Percentiles rank a stretch among this genome's conserved stretches.
phyloP scores from a whole-genome alignment of 2,888 invertebrate species.

The Nomada fabriciana region DNA sequence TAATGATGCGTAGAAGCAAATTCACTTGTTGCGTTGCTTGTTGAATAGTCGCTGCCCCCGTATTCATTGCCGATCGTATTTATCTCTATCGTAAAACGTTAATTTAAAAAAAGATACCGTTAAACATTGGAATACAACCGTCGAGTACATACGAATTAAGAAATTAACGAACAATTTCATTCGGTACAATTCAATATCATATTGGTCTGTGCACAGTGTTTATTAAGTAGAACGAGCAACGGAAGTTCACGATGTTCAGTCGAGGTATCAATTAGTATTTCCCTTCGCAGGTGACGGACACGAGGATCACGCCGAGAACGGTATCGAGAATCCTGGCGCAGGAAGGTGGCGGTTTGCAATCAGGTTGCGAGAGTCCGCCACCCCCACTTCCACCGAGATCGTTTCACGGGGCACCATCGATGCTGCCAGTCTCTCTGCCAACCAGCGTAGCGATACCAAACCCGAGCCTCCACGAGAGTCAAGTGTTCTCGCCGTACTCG shows the following conservation, averaged over 20 bases:
- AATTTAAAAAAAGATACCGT: no score
- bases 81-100: no score
- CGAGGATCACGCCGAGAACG: slow-evolving; percentile 95
- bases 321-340: slow-evolving; percentile 94
- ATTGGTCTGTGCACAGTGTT: not conserved
- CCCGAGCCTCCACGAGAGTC: slow-evolving; percentile 97
- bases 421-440: slow-evolving; percentile 95
- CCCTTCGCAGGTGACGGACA: slow-evolving; percentile 90
- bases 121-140: no score
- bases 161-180: no score
- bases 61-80: not conserved
- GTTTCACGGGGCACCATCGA: slow-evolving; percentile 91
- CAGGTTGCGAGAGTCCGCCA: slow-evolving; percentile 84
- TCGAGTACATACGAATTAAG: no score
- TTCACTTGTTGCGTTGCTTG: slow-evolving; percentile 9
- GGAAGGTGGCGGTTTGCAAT: slow-evolving; percentile 91
- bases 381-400: slow-evolving; percentile 88
- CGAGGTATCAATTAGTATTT: slow-evolving; percentile 61
- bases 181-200: not conserved
- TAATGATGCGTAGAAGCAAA: not conserved
- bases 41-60: not conserved
- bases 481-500: slow-evolving; percentile 96
- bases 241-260: slow-evolving; percentile 47
- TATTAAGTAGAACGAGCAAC: slow-evolving; percentile 8
- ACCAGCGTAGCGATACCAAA: slow-evolving; percentile 98